These are phyloP conservation scores for Abscondita cerata DNA, from an alignment of 2,888 invertebrate species.

Conservation along the genomic window DNA sequence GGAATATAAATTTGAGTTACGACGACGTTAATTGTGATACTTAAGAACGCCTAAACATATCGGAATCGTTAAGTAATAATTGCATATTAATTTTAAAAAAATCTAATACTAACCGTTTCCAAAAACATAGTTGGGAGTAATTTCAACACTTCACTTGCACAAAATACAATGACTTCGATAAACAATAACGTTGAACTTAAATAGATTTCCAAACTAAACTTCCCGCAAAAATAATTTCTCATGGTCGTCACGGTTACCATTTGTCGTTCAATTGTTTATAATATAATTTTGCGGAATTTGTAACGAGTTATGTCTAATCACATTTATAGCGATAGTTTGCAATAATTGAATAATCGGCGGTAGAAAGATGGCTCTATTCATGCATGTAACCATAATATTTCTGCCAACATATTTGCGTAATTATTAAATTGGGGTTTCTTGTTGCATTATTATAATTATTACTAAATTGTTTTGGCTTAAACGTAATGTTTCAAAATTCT, in stretches of 20 bases:
- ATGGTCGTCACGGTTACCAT: conserved; percentile 1
- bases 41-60: no score
- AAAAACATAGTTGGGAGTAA: no score
- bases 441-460: no score
- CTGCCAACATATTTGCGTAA: background rate
- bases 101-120: no score
- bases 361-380: conserved; percentile 1
- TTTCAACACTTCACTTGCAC: background rate
- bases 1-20: no score
- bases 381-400: background rate
- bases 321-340: background rate
- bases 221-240: background rate
- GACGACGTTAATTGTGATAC: no score
- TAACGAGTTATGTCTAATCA: background rate
- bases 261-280: background rate
- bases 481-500: no score
- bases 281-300: background rate
- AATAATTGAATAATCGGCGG: conserved; percentile 1
- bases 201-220: background rate
- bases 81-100: no score
- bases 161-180: background rate
- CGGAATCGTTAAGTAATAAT: no score
- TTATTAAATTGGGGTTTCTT: no score
- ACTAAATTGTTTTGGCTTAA: no score
- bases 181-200: background rate